phyloP scores from a whole-genome alignment of 2,113 vertebrate species.

The Corythoichthys intestinalis region DNA sequence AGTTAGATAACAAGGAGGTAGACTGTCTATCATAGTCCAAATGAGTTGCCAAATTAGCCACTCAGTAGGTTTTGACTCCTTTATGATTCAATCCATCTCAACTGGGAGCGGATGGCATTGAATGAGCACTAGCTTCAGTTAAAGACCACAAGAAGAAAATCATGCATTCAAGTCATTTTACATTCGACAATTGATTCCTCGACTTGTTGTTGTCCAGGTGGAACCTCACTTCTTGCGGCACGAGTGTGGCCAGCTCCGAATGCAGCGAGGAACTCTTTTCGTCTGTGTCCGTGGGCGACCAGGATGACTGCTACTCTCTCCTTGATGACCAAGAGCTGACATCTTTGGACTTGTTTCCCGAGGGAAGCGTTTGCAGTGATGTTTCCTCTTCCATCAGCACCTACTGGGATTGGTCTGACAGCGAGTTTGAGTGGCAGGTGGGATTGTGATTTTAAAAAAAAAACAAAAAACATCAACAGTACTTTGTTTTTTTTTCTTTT shows the following conservation, averaged over 20 bases:
- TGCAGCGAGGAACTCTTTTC: slow-evolving; percentile 98
- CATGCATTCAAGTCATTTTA: background rate
- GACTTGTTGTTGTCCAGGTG: slow-evolving; percentile 71
- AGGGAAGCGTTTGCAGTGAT: slow-evolving; percentile 97
- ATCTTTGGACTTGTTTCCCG: slow-evolving; percentile 93
- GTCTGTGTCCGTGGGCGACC: slow-evolving; percentile 93
- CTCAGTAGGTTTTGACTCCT: too few relatives aligned
- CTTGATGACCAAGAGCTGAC: slow-evolving; percentile 95
- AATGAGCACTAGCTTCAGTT: too few relatives aligned
- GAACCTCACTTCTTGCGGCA: slow-evolving; percentile 96
- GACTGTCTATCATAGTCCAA: background rate
- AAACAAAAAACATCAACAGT: background rate
- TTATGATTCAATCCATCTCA: too few relatives aligned
- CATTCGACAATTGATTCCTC: background rate
- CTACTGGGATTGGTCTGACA: slow-evolving; percentile 99
- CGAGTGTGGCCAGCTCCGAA: slow-evolving; percentile 95
- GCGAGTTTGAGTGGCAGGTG: slow-evolving; percentile 99
- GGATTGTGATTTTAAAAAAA: slow-evolving; percentile 17
- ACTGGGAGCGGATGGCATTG: too few relatives aligned
- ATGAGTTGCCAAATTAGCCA: too few relatives aligned
- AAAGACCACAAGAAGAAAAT: too few relatives aligned
- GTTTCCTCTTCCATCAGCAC: slow-evolving; percentile 99
- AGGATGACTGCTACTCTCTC: slow-evolving; percentile 94
- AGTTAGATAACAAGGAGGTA: background rate
- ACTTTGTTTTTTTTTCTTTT: background rate